phyloP scores from a whole-genome alignment of 2,797 vertebrate genomes.

The Tauraco hartlaubi region DNA sequence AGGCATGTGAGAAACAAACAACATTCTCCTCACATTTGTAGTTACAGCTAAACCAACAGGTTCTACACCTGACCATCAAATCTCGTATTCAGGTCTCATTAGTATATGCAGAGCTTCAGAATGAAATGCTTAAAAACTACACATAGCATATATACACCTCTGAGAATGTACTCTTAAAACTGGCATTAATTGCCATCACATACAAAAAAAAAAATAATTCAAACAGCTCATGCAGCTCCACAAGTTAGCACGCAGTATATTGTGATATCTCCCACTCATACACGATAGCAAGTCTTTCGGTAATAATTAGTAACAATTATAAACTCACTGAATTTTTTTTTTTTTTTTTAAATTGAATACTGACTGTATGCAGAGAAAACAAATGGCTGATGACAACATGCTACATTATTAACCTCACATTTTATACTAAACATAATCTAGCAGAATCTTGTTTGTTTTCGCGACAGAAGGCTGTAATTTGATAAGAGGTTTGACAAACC shows the following conservation, averaged over 20 bases:
- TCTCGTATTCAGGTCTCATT: neutral
- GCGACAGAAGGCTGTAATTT: constrained; percentile 9
- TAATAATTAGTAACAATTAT: constrained; percentile 53
- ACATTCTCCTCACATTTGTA: neutral
- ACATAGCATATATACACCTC: neutral
- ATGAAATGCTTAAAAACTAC: neutral
- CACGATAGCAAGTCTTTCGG: neutral
- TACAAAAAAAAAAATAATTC: neutral
- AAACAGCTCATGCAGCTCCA: neutral
- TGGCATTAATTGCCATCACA: neutral
- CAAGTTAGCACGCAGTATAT: neutral
- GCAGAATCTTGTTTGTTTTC: constrained; percentile 59
- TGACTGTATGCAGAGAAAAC: constrained; percentile 38
- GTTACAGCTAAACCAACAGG: neutral
- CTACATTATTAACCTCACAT: constrained; percentile 49
- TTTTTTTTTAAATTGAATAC: neutral
- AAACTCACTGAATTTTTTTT: neutral
- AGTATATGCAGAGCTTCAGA: neutral
- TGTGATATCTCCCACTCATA: constrained; percentile 19
- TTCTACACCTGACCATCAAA: constrained; percentile 27
- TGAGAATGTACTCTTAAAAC: neutral
- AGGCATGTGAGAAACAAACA: constrained; percentile 2
- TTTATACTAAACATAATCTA: constrained; percentile 30
- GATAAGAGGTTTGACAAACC: constrained; percentile 45
- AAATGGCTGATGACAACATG: constrained; percentile 43